A percentile compares a stretch with the other conserved stretches of the same genome.
phyloP scores from a whole-genome alignment of 2,797 vertebrate species.

The Ara ararauna region DNA sequence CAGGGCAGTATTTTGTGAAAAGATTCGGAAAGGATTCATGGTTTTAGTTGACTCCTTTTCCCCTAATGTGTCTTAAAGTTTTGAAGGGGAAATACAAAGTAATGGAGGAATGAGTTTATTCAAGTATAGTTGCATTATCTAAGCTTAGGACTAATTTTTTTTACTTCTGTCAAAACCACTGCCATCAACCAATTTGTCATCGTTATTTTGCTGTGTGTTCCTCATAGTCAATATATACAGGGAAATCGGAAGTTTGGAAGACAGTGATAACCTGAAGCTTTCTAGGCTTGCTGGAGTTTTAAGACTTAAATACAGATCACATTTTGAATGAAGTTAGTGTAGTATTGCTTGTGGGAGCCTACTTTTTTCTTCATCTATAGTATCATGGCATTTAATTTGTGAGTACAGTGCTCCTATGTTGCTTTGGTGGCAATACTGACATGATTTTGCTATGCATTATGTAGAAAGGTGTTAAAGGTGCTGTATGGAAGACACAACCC shows the following conservation, averaged over 20 bases:
- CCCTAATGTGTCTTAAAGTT: not conserved
- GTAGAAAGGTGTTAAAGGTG: not conserved
- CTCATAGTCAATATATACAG: not conserved
- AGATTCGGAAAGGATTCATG: not conserved
- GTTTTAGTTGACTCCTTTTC: not conserved
- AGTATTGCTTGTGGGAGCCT: not conserved
- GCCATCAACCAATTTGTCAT: not conserved
- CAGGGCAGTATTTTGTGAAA: not conserved
- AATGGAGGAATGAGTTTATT: not conserved
- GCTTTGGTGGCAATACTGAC: not conserved
- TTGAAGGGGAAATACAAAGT: not conserved
- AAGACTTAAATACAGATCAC: not conserved
- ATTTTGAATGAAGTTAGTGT: not conserved
- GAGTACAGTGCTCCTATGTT: not conserved
- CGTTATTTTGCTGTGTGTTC: not conserved
- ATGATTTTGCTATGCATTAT: rapidly evolving
- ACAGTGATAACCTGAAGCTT: not conserved
- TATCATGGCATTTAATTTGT: not conserved
- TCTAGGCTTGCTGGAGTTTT: not conserved
- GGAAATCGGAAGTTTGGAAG: not conserved
- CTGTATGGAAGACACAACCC: not conserved
- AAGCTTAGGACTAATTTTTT: not conserved
- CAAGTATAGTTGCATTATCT: not conserved
- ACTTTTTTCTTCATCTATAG: not conserved
- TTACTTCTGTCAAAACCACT: not conserved